phyloP scores from a whole-genome alignment of 1,140 invertebrate species.

The Trichogramma pretiosum region DNA sequence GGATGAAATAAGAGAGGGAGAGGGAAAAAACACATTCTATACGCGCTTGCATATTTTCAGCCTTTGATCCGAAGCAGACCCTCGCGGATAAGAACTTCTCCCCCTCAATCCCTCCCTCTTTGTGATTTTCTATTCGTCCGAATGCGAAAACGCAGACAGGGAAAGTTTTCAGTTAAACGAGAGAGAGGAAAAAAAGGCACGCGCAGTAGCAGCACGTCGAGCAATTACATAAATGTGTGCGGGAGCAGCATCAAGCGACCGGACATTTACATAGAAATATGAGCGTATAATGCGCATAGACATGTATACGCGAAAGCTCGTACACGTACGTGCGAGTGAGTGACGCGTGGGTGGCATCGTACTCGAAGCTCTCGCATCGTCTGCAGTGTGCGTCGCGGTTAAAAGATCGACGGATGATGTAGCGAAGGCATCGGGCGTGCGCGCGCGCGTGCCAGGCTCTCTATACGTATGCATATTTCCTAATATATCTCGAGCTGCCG shows the following conservation, averaged over 20 bases:
- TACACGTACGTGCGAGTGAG: too few relatives aligned
- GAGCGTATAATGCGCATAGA: not conserved
- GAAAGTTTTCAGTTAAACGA: too few relatives aligned
- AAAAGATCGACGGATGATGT: not conserved
- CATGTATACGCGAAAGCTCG: too few relatives aligned
- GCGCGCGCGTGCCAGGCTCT: too few relatives aligned
- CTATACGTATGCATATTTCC: too few relatives aligned
- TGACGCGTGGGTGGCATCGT: too few relatives aligned
- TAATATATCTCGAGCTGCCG: not conserved
- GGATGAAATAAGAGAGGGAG: not conserved
- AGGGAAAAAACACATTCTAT: not conserved
- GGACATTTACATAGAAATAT: conserved; percentile 16
- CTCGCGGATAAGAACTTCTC: too few relatives aligned
- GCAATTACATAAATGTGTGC: conserved; percentile 18
- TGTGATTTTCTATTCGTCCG: too few relatives aligned
- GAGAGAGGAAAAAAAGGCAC: too few relatives aligned
- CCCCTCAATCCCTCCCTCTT: not conserved
- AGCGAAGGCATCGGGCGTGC: not conserved
- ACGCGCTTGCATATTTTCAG: too few relatives aligned
- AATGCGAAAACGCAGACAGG: too few relatives aligned
- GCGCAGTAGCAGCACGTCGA: not conserved
- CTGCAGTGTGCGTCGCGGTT: not conserved
- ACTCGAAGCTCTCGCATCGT: not conserved
- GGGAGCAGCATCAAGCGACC: too few relatives aligned
- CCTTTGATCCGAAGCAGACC: not conserved